Percentiles rank a stretch among this genome's conserved stretches.
Evolutionary conservation across 1,140 invertebrate species (phyloP).

Genomic region (Ericerus pela): DNA sequence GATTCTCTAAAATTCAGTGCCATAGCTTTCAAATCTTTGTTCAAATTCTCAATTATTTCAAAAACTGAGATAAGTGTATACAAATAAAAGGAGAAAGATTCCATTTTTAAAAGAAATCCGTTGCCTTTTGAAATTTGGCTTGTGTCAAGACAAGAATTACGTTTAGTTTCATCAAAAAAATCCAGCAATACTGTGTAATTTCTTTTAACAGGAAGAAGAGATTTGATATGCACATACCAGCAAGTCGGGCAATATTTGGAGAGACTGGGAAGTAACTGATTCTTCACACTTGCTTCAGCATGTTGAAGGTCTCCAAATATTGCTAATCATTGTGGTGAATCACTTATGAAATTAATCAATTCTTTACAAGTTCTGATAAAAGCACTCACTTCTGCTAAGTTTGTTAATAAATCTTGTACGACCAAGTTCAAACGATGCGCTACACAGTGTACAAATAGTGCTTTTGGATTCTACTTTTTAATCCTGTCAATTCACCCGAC

Average conservation of each 20-base stretch:
- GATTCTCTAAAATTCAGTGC: no score
- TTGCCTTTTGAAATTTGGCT: no score
- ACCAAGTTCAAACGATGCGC: constrained; percentile 16
- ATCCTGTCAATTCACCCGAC: constrained; percentile 14
- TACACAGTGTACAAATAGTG: constrained; percentile 15
- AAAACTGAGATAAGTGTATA: no score
- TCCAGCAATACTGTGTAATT: not conserved
- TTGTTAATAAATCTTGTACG: not conserved
- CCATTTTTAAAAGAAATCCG: no score
- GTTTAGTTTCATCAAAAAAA: no score
- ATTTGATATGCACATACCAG: not conserved
- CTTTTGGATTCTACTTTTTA: constrained; percentile 13
- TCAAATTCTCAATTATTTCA: no score
- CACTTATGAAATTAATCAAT: constrained; percentile 7
- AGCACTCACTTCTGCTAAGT: constrained; percentile 15
- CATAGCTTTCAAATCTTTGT: no score
- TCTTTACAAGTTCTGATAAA: constrained; percentile 6
- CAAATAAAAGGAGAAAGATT: no score
- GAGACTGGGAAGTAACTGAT: not conserved
- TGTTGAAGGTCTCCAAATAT: no score
- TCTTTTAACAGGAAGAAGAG: not conserved
- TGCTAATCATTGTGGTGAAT: not conserved
- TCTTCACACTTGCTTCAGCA: not conserved
- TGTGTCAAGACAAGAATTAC: no score
- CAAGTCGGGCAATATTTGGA: constrained; percentile 1